Base-by-base conservation (phyloP, 2,888 invertebrate species). In the Lepidochitona cinerea region DNA sequence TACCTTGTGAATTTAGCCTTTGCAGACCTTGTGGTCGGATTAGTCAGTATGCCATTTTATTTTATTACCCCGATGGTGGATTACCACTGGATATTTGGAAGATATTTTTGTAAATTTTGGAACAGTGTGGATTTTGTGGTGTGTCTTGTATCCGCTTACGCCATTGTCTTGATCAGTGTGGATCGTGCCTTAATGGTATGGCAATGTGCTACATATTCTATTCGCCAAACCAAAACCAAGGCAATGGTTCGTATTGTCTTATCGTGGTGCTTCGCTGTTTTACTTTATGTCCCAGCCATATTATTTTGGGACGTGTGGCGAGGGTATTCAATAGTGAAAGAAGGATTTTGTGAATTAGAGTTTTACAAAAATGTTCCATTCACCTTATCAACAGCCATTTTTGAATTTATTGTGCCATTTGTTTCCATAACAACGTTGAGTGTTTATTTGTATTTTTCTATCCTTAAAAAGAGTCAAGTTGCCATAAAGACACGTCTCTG, bases 71-170 rank as follows among this genome's bases (percentile, higher is more conserved):
- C 59, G 29, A 23, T 59, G 9, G 18, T 59, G 59, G 59, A 59
- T 59, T 59, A 59, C 32, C 32, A 59, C 23, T 59, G 59, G 59
- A 59, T 59, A 59, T 59, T 59, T 59, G 59, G 59, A 59, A 59
- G 59, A 26, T 14, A 14, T 4, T 59, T 29, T 32, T 59, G 59
- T 26, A 59, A 59, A 29, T 29, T 59, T 32, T 59, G 59, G 59
- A 59, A 59, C 59, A 32, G 29, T 14, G 7, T 59, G 2, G 59
- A 59, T 26, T 59, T 59, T 29, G 29, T 59, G 59, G 59, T 26
- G 26, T 59, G 59, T 32, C 23, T 59, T 23, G 59, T 14, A 14
- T 18, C 23, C 3, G 59, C 59, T 12, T 59, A 59, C 32, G 59
- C 59, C 26, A 32, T 59, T 2, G 59, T 59, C 29, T 59, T 59